phyloP scores from a whole-genome alignment of 2,113 vertebrate species.

The Toxostoma redivivum region DNA sequence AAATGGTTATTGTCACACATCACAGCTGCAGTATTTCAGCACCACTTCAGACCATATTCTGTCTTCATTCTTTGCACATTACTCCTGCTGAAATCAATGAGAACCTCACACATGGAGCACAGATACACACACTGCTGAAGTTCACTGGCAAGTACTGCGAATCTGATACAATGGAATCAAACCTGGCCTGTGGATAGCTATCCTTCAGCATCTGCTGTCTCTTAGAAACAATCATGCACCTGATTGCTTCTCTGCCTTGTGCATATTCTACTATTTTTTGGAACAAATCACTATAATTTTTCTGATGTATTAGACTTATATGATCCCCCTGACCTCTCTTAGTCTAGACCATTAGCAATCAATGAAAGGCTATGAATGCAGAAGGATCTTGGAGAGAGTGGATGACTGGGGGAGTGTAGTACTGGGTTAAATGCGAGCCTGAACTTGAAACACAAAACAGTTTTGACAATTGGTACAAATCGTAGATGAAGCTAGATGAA shows the following conservation, averaged over 20 bases:
- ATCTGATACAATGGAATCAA: not conserved
- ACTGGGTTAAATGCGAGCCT: not conserved
- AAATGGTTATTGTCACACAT: slow-evolving; percentile 39
- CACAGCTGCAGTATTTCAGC: slow-evolving; percentile 53
- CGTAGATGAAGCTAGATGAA: not conserved
- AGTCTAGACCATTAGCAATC: not conserved
- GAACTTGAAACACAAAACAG: not conserved
- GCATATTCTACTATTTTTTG: not conserved
- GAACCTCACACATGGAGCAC: slow-evolving; percentile 46
- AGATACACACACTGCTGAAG: not conserved
- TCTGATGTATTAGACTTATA: not conserved
- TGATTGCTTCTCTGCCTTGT: not conserved
- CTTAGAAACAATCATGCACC: not conserved
- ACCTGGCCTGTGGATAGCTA: not conserved
- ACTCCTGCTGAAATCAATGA: not conserved
- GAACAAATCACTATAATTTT: not conserved
- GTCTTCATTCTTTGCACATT: slow-evolving; percentile 35
- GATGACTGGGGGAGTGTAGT: not conserved
- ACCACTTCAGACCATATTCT: slow-evolving; percentile 41
- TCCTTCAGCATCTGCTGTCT: slow-evolving; percentile 23
- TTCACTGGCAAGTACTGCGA: not conserved
- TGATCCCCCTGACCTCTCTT: not conserved
- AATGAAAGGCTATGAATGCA: not conserved
- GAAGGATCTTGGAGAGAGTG: not conserved
- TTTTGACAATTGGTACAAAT: not conserved